Base-by-base conservation (phyloP, 2,113 vertebrate species). In the Eclectus roratus region DNA sequence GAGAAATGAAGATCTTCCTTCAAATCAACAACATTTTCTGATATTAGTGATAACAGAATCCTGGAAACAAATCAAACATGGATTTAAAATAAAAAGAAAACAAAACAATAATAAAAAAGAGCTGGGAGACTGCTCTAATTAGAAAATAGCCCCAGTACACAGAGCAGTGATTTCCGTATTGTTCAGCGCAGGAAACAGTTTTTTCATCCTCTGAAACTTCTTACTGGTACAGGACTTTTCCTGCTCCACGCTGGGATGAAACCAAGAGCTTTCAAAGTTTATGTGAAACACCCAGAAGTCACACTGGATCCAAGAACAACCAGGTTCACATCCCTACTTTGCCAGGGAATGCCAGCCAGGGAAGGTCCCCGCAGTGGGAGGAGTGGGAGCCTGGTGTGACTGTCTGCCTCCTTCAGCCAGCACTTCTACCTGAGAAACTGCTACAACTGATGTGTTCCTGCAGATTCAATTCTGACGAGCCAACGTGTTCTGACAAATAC, bases 401-500 rank as follows among this genome's bases (percentile, higher is more conserved):
- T 10, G 17, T 2, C 71, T 78, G 64, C 28, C 85, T 64, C 60
- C 83, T 50, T 24, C 77, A 86, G 69, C 24, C 25, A 64, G 77
- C 35, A 11, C 47, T 84, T 83, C 69, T 44, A 88, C 43, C 33
- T 13, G 8, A 88, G 65, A 70, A 88, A 80, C 50, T 60, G 86
- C 77, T 91, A 85, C 81, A 85, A 61, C 21, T 2, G 21, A 85
- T 65, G n/a, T 39, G 44, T 87, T 89, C 93, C 91, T 89, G 66
- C 70, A 94, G 49, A 73, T 46, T 80, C 61, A 49, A n/a, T 91
- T 85, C 87, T 91, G 80, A 88, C 24, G 4, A 89, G 25, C 23
- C 84, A 82, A 76, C 58, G 4, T 80, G 80, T 95, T 85, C 91
- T 77, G 63, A 96, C 87, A 96, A 96, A 93, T 53, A 85, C 37